Evolutionary conservation across 2,888 invertebrate genomes (phyloP).

Genomic region (Ormyrus nitidulus): DNA sequence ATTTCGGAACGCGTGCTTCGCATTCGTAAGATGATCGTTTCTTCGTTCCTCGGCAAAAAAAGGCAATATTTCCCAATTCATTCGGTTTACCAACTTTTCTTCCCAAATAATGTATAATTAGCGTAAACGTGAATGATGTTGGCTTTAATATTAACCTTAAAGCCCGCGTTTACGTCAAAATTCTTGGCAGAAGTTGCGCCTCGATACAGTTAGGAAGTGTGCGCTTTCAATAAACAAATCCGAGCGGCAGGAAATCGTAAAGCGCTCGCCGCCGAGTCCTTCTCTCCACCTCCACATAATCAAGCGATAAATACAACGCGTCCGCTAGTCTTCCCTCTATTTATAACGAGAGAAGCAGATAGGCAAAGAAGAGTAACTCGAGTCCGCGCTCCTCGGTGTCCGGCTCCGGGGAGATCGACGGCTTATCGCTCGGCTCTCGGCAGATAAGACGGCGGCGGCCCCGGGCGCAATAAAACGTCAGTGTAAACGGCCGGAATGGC

Average conservation of each 20-base stretch:
- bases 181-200: not conserved
- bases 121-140: too few species aligned
- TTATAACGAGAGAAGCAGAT: constrained; percentile 45
- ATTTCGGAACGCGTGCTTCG: constrained; percentile 4
- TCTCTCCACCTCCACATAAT: constrained; percentile 39
- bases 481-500: constrained; percentile 65
- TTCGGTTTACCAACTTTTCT: not conserved
- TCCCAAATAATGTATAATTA: too few species aligned
- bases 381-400: constrained; percentile 8
- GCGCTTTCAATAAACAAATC: constrained; percentile 50
- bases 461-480: constrained; percentile 65
- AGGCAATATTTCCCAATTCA: not conserved
- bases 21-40: constrained; percentile 20
- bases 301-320: constrained; percentile 41
- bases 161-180: constrained; percentile 29
- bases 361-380: constrained; percentile 21
- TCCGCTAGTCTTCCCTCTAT: constrained; percentile 20
- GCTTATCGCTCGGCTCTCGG: not conserved
- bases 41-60: not conserved
- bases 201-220: constrained; percentile 11
- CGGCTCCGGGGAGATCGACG: not conserved
- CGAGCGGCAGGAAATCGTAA: constrained; percentile 52
- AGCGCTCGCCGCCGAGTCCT: constrained; percentile 42
- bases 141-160: not conserved
- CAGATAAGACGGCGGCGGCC: constrained; percentile 3